Conservation (phyloP, 2,888 invertebrate genomes). For the Dysmachus trigonus region DNA sequence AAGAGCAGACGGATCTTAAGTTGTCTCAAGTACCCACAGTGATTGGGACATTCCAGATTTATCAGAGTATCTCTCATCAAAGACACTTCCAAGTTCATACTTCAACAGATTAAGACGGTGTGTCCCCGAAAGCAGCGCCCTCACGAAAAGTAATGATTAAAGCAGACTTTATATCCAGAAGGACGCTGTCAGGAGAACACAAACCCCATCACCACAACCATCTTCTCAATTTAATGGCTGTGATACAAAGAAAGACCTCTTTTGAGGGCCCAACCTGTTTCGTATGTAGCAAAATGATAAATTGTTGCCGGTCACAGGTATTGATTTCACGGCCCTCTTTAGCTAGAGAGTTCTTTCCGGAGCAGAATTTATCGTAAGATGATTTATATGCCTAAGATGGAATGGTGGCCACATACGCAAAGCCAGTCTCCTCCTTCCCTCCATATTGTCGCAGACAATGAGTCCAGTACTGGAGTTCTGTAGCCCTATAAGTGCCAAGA, state of each 20-base stretch:
- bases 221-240: neutral
- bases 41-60: neutral
- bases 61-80: neutral
- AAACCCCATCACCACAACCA: neutral
- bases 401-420: neutral
- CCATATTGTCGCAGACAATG: neutral
- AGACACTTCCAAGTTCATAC: constrained; percentile 10
- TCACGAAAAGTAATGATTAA: constrained; percentile 8
- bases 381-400: neutral
- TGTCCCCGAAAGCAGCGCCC: neutral
- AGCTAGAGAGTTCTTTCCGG: neutral
- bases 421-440: neutral
- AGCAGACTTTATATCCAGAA: neutral
- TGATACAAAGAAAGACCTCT: neutral
- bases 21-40: neutral
- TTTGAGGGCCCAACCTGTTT: neutral
- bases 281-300: neutral
- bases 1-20: neutral
- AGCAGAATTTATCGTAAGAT: neutral
- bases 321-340: neutral
- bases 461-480: neutral
- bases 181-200: neutral
- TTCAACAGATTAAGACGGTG: neutral
- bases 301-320: neutral
- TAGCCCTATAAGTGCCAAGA: neutral